Percentiles rank a stretch among this genome's conserved stretches.
Evolutionary conservation across 2,113 vertebrate genomes (phyloP).

Genomic region (Picathartes gymnocephalus): DNA sequence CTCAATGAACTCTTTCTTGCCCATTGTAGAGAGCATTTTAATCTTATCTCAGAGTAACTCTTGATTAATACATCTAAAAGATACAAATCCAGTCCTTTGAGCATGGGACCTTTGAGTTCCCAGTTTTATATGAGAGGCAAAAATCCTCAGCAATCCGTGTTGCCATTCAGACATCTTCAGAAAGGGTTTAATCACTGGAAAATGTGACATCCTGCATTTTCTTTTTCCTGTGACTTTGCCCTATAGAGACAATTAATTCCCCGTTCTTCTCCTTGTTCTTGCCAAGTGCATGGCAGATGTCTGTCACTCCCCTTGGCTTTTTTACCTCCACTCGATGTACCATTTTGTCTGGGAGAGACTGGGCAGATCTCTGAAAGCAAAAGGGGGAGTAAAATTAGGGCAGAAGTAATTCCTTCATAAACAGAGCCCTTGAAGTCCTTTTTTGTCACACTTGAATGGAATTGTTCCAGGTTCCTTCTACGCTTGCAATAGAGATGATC

Average conservation of each 20-base stretch:
- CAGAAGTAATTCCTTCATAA: background rate
- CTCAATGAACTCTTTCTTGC: background rate
- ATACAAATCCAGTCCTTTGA: background rate
- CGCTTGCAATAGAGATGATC: background rate
- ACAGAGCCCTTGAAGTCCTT: background rate
- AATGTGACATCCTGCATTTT: background rate
- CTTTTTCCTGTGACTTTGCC: background rate
- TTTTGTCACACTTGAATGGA: background rate
- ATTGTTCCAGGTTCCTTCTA: background rate
- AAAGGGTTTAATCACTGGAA: background rate
- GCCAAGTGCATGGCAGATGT: background rate
- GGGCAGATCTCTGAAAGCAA: background rate
- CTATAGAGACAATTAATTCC: background rate
- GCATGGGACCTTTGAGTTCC: background rate
- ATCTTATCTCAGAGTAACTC: background rate
- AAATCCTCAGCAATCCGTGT: background rate
- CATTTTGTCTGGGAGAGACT: background rate
- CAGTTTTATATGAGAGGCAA: background rate
- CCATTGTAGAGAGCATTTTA: background rate
- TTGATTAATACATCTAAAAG: background rate
- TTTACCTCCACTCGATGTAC: background rate
- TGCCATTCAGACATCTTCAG: background rate
- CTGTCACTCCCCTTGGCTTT: background rate
- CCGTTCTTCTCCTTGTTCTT: background rate
- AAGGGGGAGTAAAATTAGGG: background rate